Evolutionary conservation across 2,113 vertebrate genomes (phyloP), one percentile per base, ranked within the genome.

Genomic region (Plotosus lineatus): DNA sequence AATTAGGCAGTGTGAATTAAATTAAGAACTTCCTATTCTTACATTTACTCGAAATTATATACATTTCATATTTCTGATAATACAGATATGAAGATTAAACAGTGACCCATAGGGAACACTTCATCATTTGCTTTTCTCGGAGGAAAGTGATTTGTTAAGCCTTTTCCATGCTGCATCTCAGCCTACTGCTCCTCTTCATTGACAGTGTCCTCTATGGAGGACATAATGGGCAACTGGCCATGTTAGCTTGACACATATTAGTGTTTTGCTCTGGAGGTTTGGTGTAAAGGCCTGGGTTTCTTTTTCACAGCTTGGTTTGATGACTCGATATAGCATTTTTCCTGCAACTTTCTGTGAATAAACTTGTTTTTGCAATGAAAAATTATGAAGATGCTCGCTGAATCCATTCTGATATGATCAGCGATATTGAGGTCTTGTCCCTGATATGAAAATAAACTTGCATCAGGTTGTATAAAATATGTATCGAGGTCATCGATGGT

Each of bases 221-320:
- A 85, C 61, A 46, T 74, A 76, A 85, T 79, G 75, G 83, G 69
- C 46, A 75, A 85, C 80, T 68, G 69, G 58, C 40, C 66, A 77
- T 73, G 78, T 63, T 61, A 40, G 80, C 61, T 79, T 79, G 79
- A 82, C 83, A 81, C 74, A 77, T 84, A 81, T 75, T 85, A 79
- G 69, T 75, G 42, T 36, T 79, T 85, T 85, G 48, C 75, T 79
- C 58, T 63, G 78, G 68, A 75, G 75, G 48, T 60, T 78, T 81
- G 56, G 50, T 51, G 42, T 65, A 23, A 55, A 74, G 48, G 50
- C 51, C 66, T 76, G 77, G 36, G 19, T 17, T 55, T n/a, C n/a
- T 73, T 79, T 80, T 50, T 51, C 73, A 48, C 40, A 55, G 68
- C 31, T 61, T 80, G 42, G 42, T 56, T 72, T 17, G 40, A 83